Conservation (phyloP, 2,888 invertebrate species). For the Unio delphinus region DNA sequence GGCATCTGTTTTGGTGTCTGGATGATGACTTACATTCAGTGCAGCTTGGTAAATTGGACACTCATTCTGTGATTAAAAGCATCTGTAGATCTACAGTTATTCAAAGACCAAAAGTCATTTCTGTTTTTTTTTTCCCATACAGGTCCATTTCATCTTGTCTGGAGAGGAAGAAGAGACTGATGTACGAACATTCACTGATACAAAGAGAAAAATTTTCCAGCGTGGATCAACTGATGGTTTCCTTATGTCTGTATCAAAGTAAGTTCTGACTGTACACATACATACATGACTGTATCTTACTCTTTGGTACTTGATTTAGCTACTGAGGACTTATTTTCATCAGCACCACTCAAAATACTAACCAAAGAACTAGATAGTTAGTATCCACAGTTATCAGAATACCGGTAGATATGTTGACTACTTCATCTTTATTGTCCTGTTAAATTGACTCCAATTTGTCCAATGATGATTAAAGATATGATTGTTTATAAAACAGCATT, state of each 20-base stretch:
- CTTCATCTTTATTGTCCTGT: not conserved
- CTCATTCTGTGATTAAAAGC: too few species aligned
- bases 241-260: conserved; percentile 71
- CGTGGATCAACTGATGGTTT: conserved; percentile 71
- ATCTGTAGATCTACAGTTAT: not conserved
- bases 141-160: conserved; percentile 71
- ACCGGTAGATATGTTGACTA: not conserved
- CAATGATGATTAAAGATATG: too few species aligned
- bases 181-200: conserved; percentile 68
- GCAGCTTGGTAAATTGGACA: too few species aligned
- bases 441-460: too few species aligned
- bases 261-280: not conserved
- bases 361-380: too few species aligned
- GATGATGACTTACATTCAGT: too few species aligned
- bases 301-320: not conserved
- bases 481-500: too few species aligned
- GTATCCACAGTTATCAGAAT: too few species aligned
- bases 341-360: too few species aligned
- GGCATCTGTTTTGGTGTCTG: too few species aligned
- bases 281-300: not conserved
- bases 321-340: too few species aligned
- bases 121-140: conserved; percentile 3
- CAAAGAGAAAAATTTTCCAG: conserved; percentile 68
- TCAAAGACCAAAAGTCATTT: not conserved
- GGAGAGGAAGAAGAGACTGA: conserved; percentile 73